Evolutionary conservation across 1,140 invertebrate genomes (phyloP).

Genomic region (Dendrolimus punctatus): DNA sequence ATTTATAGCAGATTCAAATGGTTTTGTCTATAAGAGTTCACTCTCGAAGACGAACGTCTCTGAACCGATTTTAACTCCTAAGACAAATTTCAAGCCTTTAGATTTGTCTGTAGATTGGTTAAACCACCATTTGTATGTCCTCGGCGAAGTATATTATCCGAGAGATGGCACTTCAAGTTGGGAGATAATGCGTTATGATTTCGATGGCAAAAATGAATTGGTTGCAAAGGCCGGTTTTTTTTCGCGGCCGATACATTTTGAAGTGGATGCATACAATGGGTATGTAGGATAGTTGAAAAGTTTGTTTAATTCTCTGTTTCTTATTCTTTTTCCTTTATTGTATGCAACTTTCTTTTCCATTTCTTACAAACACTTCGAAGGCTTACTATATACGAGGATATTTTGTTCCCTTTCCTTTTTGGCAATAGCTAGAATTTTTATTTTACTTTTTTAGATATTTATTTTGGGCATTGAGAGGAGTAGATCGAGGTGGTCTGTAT

Average conservation of each 20-base stretch:
- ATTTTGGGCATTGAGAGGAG: constrained; percentile 81
- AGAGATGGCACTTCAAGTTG: constrained; percentile 69
- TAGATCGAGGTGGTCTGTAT: constrained; percentile 78
- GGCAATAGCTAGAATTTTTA: neutral
- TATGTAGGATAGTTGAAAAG: constrained; percentile 49
- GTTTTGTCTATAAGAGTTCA: constrained; percentile 73
- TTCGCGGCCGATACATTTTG: constrained; percentile 81
- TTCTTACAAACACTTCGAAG: no score
- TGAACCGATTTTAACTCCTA: constrained; percentile 72
- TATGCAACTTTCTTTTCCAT: no score
- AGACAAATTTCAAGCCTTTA: constrained; percentile 74
- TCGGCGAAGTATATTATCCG: constrained; percentile 76
- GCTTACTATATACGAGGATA: no score
- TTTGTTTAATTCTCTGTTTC: neutral
- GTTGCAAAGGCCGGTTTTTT: constrained; percentile 79
- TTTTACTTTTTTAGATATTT: constrained; percentile 76
- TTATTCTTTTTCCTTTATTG: neutral
- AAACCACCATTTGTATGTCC: constrained; percentile 85
- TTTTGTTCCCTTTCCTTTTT: no score
- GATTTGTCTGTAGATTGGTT: constrained; percentile 91
- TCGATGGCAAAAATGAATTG: constrained; percentile 79
- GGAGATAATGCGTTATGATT: constrained; percentile 82
- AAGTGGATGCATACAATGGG: constrained; percentile 94
- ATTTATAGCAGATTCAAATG: constrained; percentile 82
- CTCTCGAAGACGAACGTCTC: constrained; percentile 52